These are phyloP conservation scores for Argopecten irradians DNA, from an alignment of 1,140 invertebrate species.

Conservation along the genomic window DNA sequence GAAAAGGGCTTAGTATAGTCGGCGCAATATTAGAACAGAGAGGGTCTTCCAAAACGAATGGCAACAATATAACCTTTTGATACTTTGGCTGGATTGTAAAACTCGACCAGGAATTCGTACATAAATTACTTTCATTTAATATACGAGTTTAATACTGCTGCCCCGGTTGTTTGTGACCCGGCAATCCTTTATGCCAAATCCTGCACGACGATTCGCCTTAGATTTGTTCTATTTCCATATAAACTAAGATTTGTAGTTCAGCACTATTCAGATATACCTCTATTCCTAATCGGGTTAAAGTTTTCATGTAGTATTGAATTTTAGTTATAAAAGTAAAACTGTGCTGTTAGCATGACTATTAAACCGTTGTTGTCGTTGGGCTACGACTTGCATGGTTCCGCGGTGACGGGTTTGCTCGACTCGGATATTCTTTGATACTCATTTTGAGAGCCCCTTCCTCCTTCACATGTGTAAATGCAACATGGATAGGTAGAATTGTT, in stretches of 20 bases:
- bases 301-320: background rate
- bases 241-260: background rate
- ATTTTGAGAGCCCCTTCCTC: background rate
- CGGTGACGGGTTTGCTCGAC: background rate
- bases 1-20: background rate
- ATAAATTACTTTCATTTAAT: conserved; percentile 8
- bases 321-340: background rate
- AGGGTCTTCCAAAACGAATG: background rate
- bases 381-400: background rate
- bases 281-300: background rate
- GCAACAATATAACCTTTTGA: conserved; percentile 9
- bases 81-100: background rate
- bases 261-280: background rate
- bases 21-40: background rate
- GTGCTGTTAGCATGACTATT: background rate
- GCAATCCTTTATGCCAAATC: background rate
- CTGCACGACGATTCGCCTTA: background rate
- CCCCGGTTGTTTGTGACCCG: background rate
- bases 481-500: background rate
- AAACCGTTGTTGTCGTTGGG: background rate
- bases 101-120: background rate
- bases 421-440: background rate
- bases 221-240: background rate
- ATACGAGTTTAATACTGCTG: background rate
- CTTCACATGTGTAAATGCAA: background rate